Percentiles rank a stretch among this genome's conserved stretches.
These are phyloP conservation scores for Theodoxus fluviatilis DNA, from an alignment of 2,888 invertebrate species.

Conservation along the genomic window DNA sequence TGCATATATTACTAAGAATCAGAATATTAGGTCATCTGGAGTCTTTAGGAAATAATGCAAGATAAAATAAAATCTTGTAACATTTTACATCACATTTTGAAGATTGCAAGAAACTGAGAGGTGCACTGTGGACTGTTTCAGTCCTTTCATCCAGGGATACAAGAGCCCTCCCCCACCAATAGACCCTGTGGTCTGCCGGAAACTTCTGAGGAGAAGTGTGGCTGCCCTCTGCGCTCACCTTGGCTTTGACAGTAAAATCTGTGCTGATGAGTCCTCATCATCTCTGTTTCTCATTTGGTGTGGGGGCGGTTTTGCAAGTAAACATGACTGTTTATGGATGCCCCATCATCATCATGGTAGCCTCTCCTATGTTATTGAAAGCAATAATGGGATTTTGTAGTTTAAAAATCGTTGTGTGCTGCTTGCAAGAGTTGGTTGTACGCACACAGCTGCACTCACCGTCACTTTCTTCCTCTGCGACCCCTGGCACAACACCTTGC, in stretches of 20 bases:
- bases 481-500: too few species aligned
- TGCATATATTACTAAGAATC: neutral
- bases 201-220: slow-evolving; percentile 59
- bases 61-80: neutral
- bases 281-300: too few species aligned
- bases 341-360: too few species aligned
- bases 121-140: slow-evolving; percentile 31
- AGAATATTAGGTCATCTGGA: neutral
- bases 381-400: too few species aligned
- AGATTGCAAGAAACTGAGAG: neutral
- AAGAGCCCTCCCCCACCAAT: slow-evolving; percentile 55
- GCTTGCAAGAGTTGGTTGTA: too few species aligned
- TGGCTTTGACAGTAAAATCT: slow-evolving; percentile 62
- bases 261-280: neutral
- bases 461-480: too few species aligned
- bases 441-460: too few species aligned
- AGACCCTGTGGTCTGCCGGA: slow-evolving; percentile 50
- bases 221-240: slow-evolving; percentile 62
- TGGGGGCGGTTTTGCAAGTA: too few species aligned
- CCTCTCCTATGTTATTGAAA: too few species aligned
- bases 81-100: neutral
- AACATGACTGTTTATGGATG: too few species aligned
- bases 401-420: too few species aligned
- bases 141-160: slow-evolving; percentile 58
- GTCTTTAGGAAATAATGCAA: neutral